These are phyloP conservation scores for Leptura quadrifasciata DNA, from an alignment of 2,888 invertebrate species.

Conservation along the genomic window DNA sequence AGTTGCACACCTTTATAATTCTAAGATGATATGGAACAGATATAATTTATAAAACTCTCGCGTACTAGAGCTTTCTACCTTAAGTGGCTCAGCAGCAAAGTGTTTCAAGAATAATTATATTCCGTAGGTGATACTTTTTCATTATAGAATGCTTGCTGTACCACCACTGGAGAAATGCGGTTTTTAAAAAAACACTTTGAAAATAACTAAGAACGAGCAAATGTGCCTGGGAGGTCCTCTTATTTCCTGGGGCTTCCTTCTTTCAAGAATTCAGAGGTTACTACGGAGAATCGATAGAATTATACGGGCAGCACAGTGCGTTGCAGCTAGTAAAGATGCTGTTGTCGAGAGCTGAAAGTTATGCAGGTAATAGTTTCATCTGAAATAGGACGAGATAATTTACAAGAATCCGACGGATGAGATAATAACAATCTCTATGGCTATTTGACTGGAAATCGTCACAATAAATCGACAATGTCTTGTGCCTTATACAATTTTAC, in stretches of 20 bases:
- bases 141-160: conserved; percentile 17
- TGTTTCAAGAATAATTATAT: conserved; percentile 32
- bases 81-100: conserved; percentile 19
- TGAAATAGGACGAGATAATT: too few species aligned
- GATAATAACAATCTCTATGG: too few species aligned
- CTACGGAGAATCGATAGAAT: conserved; percentile 20
- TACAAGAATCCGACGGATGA: too few species aligned
- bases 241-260: conserved; percentile 2
- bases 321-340: background rate
- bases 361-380: background rate
- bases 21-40: background rate
- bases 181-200: conserved; percentile 21
- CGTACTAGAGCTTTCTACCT: conserved; percentile 17
- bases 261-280: conserved; percentile 8
- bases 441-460: too few species aligned
- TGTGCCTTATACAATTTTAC: too few species aligned
- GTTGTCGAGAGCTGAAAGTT: background rate
- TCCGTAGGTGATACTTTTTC: conserved; percentile 35
- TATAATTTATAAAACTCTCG: conserved; percentile 20
- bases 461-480: too few species aligned
- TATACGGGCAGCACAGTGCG: background rate
- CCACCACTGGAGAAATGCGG: conserved; percentile 2
- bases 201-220: conserved; percentile 7
- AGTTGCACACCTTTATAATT: conserved; percentile 6
- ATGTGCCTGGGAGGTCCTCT: conserved; percentile 7